Evolutionary conservation across 2,888 invertebrate genomes (phyloP), one percentile per base, ranked within the genome.

Genomic region (Chloroclysta siterata): DNA sequence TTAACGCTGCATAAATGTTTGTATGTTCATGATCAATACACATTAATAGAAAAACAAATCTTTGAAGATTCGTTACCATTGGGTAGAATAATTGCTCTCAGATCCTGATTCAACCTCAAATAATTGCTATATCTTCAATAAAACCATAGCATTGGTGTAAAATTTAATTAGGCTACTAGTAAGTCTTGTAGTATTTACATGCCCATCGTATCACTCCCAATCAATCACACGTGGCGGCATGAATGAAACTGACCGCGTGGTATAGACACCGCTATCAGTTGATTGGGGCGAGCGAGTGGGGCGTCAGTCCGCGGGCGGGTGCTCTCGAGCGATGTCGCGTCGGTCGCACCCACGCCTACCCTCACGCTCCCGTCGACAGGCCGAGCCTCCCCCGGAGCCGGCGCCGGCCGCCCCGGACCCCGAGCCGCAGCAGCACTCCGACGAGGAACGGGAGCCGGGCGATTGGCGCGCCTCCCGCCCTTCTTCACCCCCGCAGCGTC

Each of bases 391-490:
- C 68, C 84, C 88, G 71, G 92, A 90, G 81, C 88, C 88, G 56
- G 76, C 83, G 65, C 89, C 87, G 72, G 87, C 82, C 64, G 88
- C 83, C 60, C 92, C 93, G 67, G 87, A 85, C 71, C 88, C 87
- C 47, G 82, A 81, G 58, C 82, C 84, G 5, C 82, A 86, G 52
- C 82, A 89, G 72, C 84, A 83, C 0, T 90, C 90, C 8, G 94
- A 94, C 83, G 94, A 93, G 78, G 88, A 94, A 83, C 83, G 92
- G 67, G 94, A 91, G 59, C 91, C 94, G 48, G 94, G 94, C 44
- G 93, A 95, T 77, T 93, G 93, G 92, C 83, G 89, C 0, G 80
- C 91, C 0, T 92, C 92, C 13, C 84, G 90, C 0, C 90, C 91
- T 0, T 73, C 89, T 0, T 87, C 91, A 0, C 91, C 91, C 0